These are phyloP conservation scores for Seira musarum DNA, from an alignment of 2,888 invertebrate genomes.

Conservation along the genomic window DNA sequence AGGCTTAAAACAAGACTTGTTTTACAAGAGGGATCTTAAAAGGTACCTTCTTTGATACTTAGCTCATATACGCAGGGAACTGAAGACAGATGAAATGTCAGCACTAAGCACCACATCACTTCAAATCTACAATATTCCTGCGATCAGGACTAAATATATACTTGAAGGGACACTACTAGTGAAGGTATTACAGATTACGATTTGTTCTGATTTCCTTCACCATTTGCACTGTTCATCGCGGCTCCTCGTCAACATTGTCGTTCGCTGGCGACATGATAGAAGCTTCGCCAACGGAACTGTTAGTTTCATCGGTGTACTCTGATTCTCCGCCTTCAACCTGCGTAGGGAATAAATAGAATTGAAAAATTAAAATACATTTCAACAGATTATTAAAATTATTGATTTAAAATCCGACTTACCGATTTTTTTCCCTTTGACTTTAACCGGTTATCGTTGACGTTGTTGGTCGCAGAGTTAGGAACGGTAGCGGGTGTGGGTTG, in stretches of 20 bases:
- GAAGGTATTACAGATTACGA: too few species aligned
- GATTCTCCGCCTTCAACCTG: slow-evolving; percentile 65
- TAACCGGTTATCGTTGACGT: slow-evolving; percentile 39
- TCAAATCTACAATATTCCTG: too few species aligned
- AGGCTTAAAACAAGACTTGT: too few species aligned
- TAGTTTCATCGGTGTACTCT: slow-evolving; percentile 67
- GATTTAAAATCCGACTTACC: slow-evolving; percentile 60
- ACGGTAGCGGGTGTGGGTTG: slow-evolving; percentile 4
- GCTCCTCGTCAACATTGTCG: slow-evolving; percentile 70
- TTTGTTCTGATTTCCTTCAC: slow-evolving; percentile 29
- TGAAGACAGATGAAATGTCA: too few species aligned
- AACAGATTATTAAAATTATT: too few species aligned
- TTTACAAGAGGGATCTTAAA: too few species aligned
- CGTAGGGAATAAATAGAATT: background rate
- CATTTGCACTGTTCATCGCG: slow-evolving; percentile 66
- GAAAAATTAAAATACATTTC: too few species aligned
- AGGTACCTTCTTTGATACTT: too few species aligned
- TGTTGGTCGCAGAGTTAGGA: slow-evolving; percentile 34
- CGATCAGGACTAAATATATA: too few species aligned
- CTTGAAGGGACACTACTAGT: too few species aligned
- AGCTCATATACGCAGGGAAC: too few species aligned
- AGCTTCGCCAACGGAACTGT: slow-evolving; percentile 67
- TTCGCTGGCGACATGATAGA: slow-evolving; percentile 62
- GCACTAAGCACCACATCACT: too few species aligned
- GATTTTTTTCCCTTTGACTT: slow-evolving; percentile 64